Base-by-base conservation (phyloP, 2,888 invertebrate genomes). In the Ormyrus rosae region DNA sequence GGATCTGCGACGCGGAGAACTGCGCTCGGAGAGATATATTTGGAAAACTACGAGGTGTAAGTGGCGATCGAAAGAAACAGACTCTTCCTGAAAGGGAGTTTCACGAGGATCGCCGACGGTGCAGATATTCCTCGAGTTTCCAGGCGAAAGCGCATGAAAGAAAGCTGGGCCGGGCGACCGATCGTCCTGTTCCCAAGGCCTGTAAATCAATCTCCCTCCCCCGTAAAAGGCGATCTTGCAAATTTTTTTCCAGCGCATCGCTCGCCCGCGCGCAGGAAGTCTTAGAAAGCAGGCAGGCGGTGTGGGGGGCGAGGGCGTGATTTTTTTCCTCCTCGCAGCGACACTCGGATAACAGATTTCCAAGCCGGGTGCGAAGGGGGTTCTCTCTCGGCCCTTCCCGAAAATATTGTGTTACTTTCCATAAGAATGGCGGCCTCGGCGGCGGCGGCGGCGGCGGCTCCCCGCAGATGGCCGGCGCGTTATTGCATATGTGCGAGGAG, bases 391-490 rank as follows among this genome's bases (percentile, higher is more conserved):
- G 34, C 34, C 34, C 34, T 34, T 34, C 34, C 55, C 51, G 46
- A 75, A 68, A 67, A 72, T 76, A 76, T 74, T 61, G 76, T 64
- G 58, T 73, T 77, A 73, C 72, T 77, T 68, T 71, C 72, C 76
- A 77, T 61, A 55, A 64, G 74, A 70, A 73, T 74, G 55, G 55
- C 53, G 34, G 9, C 19, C 53, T 73, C 48, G 67, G 64, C 48
- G 19, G 2, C 51, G 46, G 13, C 48, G 67, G 64, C 48, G 19
- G 2, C 51, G 46, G 13, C 34, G 60, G 64, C 51, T 56, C 58
- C 55, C 81, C 73, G 71, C 78, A 78, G 78, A 78, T 78, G 78
- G 78, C 45, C 72, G 53, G 45, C 60, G 67, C 9, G 65, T 19
- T 61, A 58, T 58, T 10, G 58, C 58, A 13, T 13, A 13, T 45